These are phyloP conservation scores for Erynnis tages DNA, from an alignment of 2,888 invertebrate species.

Conservation along the genomic window DNA sequence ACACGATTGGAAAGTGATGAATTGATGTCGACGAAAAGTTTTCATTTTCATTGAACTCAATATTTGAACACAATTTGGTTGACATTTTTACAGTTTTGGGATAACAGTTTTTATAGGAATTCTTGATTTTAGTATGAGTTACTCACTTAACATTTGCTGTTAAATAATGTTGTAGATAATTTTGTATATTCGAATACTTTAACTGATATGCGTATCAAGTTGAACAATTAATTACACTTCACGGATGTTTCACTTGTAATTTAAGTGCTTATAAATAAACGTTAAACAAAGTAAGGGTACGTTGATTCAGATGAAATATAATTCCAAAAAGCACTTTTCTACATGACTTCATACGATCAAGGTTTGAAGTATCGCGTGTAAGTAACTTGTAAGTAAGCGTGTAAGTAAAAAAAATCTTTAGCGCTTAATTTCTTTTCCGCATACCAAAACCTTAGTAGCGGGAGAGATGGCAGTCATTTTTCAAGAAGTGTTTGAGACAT, in stretches of 20 bases:
- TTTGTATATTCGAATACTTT: too few relatives aligned
- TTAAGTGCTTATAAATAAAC: too few relatives aligned
- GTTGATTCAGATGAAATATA: background rate
- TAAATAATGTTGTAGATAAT: background rate
- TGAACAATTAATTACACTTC: background rate
- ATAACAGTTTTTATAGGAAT: background rate
- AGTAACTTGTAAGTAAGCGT: too few relatives aligned
- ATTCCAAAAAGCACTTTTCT: background rate
- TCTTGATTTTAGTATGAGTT: background rate
- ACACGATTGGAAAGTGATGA: conserved; percentile 20
- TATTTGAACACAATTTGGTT: conserved; percentile 20
- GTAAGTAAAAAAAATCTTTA: conserved; percentile 3
- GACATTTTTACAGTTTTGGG: conserved; percentile 6
- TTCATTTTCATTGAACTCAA: conserved; percentile 13
- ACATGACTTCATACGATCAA: background rate
- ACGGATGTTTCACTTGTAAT: too few relatives aligned
- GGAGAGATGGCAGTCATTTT: too few relatives aligned
- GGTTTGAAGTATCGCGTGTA: background rate
- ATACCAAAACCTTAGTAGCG: conserved; percentile 20
- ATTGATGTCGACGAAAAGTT: conserved; percentile 20
- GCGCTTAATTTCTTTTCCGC: conserved; percentile 22
- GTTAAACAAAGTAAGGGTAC: too few relatives aligned
- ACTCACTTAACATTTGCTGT: background rate
- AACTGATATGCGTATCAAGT: too few relatives aligned
- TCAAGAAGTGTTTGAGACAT: too few relatives aligned